Evolutionary conservation across 1,140 invertebrate species (phyloP).

Genomic region (Radopholus similis): DNA sequence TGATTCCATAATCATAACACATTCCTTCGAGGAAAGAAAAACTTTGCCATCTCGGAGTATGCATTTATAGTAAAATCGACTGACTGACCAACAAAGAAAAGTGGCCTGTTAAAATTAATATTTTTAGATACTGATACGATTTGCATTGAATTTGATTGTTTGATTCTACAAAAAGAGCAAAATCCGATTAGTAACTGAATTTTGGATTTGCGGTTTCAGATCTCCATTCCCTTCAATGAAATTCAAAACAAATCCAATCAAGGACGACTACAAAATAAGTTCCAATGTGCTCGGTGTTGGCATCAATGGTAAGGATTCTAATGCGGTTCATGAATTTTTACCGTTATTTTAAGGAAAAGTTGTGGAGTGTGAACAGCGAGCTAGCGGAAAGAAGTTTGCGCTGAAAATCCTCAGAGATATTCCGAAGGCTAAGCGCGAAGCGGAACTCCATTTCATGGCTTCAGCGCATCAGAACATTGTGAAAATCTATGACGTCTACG

Average conservation of each 20-base stretch:
- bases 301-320: slow-evolving; percentile 94
- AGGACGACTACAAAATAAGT: slow-evolving; percentile 41
- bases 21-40: too few species aligned
- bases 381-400: slow-evolving; percentile 74
- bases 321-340: too few species aligned
- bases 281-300: slow-evolving; percentile 74
- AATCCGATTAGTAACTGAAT: background rate
- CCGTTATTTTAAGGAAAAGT: too few species aligned
- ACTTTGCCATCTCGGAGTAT: too few species aligned
- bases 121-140: too few species aligned
- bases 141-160: too few species aligned
- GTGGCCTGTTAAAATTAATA: too few species aligned
- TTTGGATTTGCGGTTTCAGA: background rate
- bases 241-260: slow-evolving; percentile 45
- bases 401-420: slow-evolving; percentile 86
- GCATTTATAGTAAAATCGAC: too few species aligned
- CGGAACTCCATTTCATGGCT: slow-evolving; percentile 88
- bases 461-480: slow-evolving; percentile 87
- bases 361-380: slow-evolving; percentile 69
- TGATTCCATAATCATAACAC: too few species aligned
- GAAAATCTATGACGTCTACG: slow-evolving; percentile 87
- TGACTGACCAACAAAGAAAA: background rate
- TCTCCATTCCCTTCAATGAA: slow-evolving; percentile 5
- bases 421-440: slow-evolving; percentile 84
- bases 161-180: background rate